phyloP scores from a whole-genome alignment of 2,888 invertebrate species.

The Hemistola chrysoprasaria region DNA sequence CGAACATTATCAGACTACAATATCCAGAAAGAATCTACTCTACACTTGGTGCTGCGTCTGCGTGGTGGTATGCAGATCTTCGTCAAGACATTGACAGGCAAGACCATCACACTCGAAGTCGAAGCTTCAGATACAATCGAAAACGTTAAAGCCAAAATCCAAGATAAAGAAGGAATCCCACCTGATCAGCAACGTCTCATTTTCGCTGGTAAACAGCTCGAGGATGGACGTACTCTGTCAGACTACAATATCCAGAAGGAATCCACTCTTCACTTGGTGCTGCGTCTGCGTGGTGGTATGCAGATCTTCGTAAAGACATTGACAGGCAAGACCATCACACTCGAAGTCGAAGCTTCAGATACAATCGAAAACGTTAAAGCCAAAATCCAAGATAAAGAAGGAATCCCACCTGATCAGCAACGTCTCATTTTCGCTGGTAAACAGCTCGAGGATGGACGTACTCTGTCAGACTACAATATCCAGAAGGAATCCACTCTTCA shows the following conservation, averaged over 20 bases:
- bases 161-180: slow-evolving; percentile 31
- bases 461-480: slow-evolving; percentile 29
- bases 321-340: slow-evolving; percentile 27
- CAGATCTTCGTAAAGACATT: slow-evolving; percentile 31
- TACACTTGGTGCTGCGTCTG: slow-evolving; percentile 28
- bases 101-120: slow-evolving; percentile 28
- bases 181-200: slow-evolving; percentile 30
- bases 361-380: slow-evolving; percentile 30
- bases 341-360: slow-evolving; percentile 29
- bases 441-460: slow-evolving; percentile 30
- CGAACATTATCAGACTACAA: slow-evolving; percentile 30
- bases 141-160: slow-evolving; percentile 30
- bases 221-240: slow-evolving; percentile 27
- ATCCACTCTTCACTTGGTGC: slow-evolving; percentile 26
- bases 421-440: slow-evolving; percentile 29
- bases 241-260: slow-evolving; percentile 33
- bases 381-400: slow-evolving; percentile 32
- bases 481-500: slow-evolving; percentile 30
- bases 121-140: slow-evolving; percentile 30
- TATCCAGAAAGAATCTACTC: slow-evolving; percentile 29
- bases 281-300: slow-evolving; percentile 32
- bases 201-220: slow-evolving; percentile 30
- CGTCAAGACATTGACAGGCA: slow-evolving; percentile 29
- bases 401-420: slow-evolving; percentile 32
- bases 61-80: slow-evolving; percentile 33